Evolutionary conservation across 2,797 vertebrate genomes (phyloP), one percentile per base, ranked within the genome.

Genomic region (Hozukius guyotensis): DNA sequence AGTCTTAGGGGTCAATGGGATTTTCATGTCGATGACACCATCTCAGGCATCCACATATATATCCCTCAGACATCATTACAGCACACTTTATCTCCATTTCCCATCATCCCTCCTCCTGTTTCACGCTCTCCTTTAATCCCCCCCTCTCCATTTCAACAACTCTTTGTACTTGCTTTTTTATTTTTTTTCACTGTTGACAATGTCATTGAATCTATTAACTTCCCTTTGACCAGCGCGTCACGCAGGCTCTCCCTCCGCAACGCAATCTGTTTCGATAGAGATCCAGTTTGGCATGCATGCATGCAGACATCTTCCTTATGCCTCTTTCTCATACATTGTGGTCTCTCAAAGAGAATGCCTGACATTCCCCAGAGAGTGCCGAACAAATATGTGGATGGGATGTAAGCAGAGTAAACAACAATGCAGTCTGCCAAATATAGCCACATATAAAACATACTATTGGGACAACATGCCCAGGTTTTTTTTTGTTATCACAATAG

Each of bases 151-250:
- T n/a, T 63, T 14, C 56, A 77, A 56, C 60, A 78, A 27, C 61
- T 81, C 53, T 64, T 71, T 84, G 31, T 42, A 31, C 46, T 72
- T 18, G 4, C 36, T 60, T 10, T 61, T 49, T 49, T 7, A 49
- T 49, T 59, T 64, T 78, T 42, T 68, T 81, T 2, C 55, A 56
- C 8, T 77, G 76, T 82, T 86, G 69, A 88, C 77, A 86, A 77
- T 78, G 78, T 84, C 67, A 89, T 16, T 57, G 74, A 84, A 82
- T 89, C 70, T 79, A 80, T 88, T 88, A 81, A 77, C 82, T 76
- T 89, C 66, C 16, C 32, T 75, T 80, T 84, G 83, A 82, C 80
- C 74, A 69, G 25, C 3, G 18, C 1, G 0, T 31, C 65, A 29
- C 4, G 20, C 27, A 61, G 62, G 27, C 34, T 71, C 75, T 61